phyloP scores from a whole-genome alignment of 2,888 invertebrate species.

The Lepidocyrtoides sp. region DNA sequence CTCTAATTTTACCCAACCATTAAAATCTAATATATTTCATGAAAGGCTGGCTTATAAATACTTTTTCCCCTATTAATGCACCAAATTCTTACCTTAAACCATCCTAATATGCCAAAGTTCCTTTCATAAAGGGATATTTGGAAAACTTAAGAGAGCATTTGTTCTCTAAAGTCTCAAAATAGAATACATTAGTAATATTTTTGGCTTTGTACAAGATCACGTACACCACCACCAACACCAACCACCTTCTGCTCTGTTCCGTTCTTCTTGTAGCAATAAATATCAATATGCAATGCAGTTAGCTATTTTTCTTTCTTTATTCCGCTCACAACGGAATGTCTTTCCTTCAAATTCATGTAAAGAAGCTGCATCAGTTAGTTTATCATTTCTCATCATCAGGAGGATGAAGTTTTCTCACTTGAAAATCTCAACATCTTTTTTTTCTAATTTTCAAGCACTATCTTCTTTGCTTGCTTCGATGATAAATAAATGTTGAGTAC shows the following conservation, averaged over 20 bases:
- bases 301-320: neutral
- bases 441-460: too few relatives aligned
- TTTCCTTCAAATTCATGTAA: neutral
- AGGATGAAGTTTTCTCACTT: neutral
- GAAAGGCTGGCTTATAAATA: neutral
- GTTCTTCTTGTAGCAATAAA: too few relatives aligned
- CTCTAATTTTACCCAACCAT: neutral
- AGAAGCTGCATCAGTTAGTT: neutral
- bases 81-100: neutral
- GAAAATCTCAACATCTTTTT: neutral
- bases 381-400: too few relatives aligned
- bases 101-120: neutral
- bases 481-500: too few relatives aligned
- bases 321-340: neutral
- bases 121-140: neutral
- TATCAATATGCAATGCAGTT: neutral
- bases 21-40: neutral
- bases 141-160: neutral
- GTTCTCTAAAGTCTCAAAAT: too few relatives aligned
- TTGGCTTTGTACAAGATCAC: constrained; percentile 36
- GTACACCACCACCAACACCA: neutral
- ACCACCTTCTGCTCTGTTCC: neutral
- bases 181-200: too few relatives aligned
- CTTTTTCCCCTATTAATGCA: constrained; percentile 29
- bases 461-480: too few relatives aligned